Conservation (phyloP, 2,888 invertebrate genomes). For the Trissonchulus latispiculum region DNA sequence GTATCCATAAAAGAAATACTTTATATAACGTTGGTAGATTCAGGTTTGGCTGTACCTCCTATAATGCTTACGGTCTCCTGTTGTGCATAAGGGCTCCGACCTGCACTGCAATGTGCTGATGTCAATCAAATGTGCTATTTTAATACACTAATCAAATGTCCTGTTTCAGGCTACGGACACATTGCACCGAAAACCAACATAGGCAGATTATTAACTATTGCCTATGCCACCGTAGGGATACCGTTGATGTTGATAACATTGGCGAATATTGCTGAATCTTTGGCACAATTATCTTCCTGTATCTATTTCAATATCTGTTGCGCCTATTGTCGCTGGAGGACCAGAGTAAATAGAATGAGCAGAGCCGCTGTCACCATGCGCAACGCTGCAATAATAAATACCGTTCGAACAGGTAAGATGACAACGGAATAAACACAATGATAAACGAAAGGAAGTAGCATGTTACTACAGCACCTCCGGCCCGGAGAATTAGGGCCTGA, state of each 20-base stretch:
- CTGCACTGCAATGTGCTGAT: too few relatives aligned
- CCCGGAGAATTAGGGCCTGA: too few relatives aligned
- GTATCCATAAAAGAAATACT: too few relatives aligned
- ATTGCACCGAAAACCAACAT: slow-evolving; percentile 76
- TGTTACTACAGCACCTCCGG: too few relatives aligned
- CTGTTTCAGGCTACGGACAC: slow-evolving; percentile 81
- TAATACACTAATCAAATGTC: too few relatives aligned
- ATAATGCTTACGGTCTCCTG: too few relatives aligned
- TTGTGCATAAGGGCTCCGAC: too few relatives aligned
- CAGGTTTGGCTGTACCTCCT: too few relatives aligned
- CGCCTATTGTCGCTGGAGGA: slow-evolving; percentile 44
- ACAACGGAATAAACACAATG: background rate
- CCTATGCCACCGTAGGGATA: slow-evolving; percentile 78
- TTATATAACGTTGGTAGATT: too few relatives aligned
- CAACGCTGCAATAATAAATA: slow-evolving; percentile 25
- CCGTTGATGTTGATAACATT: slow-evolving; percentile 51
- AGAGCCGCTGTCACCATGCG: slow-evolving; percentile 40
- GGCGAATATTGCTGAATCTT: slow-evolving; percentile 51
- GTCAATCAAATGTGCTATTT: too few relatives aligned
- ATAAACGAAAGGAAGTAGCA: too few relatives aligned
- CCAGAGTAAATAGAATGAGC: slow-evolving; percentile 35
- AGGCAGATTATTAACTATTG: slow-evolving; percentile 75
- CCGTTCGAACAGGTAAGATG: background rate
- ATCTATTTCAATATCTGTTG: slow-evolving; percentile 46
- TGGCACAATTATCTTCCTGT: slow-evolving; percentile 50